Evolutionary conservation across 2,113 vertebrate genomes (phyloP).

Genomic region (Scomber colias): DNA sequence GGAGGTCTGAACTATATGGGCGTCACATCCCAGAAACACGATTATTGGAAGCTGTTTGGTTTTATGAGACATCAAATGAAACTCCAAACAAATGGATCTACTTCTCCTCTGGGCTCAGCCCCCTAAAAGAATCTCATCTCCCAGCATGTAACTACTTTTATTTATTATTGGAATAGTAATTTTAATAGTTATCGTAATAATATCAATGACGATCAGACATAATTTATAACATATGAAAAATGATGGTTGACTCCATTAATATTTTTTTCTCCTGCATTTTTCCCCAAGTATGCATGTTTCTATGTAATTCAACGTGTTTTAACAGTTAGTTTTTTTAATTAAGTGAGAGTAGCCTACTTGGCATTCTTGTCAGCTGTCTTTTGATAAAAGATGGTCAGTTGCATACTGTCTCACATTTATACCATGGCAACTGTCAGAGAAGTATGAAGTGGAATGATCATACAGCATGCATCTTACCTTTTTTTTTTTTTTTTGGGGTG

Average conservation of each 20-base stretch:
- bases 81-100: slow-evolving; percentile 58
- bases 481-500: too few species aligned
- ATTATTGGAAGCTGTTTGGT: slow-evolving; percentile 70
- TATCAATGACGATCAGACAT: slow-evolving; percentile 4
- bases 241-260: background rate
- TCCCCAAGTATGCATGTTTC: background rate
- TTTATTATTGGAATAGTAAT: slow-evolving; percentile 31
- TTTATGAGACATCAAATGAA: slow-evolving; percentile 78
- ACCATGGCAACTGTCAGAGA: too few species aligned
- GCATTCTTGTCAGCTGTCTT: too few species aligned
- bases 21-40: slow-evolving; percentile 57
- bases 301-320: background rate
- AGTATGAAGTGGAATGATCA: too few species aligned
- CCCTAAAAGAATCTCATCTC: slow-evolving; percentile 25
- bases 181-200: slow-evolving; percentile 21
- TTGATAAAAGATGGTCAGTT: too few species aligned
- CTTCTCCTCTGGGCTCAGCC: slow-evolving; percentile 21
- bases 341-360: too few species aligned
- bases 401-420: too few species aligned
- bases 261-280: background rate
- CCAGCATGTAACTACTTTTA: slow-evolving; percentile 29
- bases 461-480: too few species aligned
- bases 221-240: background rate
- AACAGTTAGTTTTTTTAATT: background rate
- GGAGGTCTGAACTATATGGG: slow-evolving; percentile 60